phyloP scores from a whole-genome alignment of 2,888 invertebrate genomes.

The Lamellibrachia columna region DNA sequence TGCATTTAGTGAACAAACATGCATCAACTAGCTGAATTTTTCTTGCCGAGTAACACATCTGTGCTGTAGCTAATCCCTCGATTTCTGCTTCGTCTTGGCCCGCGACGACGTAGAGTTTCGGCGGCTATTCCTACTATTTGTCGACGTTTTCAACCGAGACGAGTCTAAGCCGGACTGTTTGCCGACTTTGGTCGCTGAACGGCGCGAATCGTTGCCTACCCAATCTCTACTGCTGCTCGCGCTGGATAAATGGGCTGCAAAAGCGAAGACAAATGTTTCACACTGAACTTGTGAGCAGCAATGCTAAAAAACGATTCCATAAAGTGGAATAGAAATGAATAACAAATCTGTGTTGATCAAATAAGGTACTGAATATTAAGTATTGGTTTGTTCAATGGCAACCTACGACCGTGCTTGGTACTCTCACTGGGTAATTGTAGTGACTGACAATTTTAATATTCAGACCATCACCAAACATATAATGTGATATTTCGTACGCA shows the following conservation, averaged over 20 bases:
- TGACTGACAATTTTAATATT: background rate
- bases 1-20: background rate
- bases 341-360: too few species aligned
- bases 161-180: background rate
- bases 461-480: background rate
- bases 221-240: background rate
- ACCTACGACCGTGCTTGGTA: too few species aligned
- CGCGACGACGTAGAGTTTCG: background rate
- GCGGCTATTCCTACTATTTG: background rate
- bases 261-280: background rate
- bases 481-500: background rate
- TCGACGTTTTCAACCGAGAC: background rate
- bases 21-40: background rate
- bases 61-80: background rate
- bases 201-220: background rate
- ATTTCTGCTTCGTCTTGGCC: background rate
- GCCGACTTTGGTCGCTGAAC: background rate
- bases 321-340: too few species aligned
- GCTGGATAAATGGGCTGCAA: background rate
- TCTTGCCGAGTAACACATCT: background rate
- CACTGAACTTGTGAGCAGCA: background rate
- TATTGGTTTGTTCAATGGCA: too few species aligned
- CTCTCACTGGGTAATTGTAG: background rate
- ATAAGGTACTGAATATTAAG: too few species aligned
- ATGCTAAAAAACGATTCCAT: too few species aligned